phyloP scores from a whole-genome alignment of 2,797 vertebrate genomes.

The Acestrorhynchus altus region DNA sequence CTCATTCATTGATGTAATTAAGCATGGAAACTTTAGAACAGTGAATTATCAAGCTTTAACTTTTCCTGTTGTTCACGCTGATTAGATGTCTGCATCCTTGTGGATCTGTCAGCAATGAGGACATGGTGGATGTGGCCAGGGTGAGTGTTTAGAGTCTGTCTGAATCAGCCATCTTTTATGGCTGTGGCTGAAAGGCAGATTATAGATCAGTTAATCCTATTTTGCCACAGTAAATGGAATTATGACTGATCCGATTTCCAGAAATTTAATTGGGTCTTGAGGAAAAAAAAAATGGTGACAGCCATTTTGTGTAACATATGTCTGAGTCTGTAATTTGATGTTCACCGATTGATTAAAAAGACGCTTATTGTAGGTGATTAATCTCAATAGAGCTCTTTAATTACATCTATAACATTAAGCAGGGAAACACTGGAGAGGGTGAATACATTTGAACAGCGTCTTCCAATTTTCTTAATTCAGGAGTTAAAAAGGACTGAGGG shows the following conservation, averaged over 20 bases:
- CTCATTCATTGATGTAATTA: background rate
- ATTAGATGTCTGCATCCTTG: background rate
- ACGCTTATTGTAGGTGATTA: slow-evolving; percentile 28
- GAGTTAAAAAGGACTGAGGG: background rate
- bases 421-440: background rate
- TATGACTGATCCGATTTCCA: slow-evolving; percentile 55
- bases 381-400: slow-evolving; percentile 8
- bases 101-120: background rate
- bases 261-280: slow-evolving; percentile 48
- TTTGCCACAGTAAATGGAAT: slow-evolving; percentile 49
- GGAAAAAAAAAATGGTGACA: slow-evolving; percentile 33
- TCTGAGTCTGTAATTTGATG: slow-evolving; percentile 45
- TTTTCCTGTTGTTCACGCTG: background rate
- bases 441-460: background rate
- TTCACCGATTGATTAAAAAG: slow-evolving; percentile 54
- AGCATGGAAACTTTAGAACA: background rate
- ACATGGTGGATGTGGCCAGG: background rate
- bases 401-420: background rate
- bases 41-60: background rate
- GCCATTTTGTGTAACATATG: slow-evolving; percentile 45
- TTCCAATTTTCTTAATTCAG: background rate
- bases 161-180: slow-evolving; percentile 14
- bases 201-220: slow-evolving; percentile 43
- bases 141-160: background rate
- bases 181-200: slow-evolving; percentile 25